phyloP scores from a whole-genome alignment of 2,113 vertebrate species.

The Callithrix jacchus region DNA sequence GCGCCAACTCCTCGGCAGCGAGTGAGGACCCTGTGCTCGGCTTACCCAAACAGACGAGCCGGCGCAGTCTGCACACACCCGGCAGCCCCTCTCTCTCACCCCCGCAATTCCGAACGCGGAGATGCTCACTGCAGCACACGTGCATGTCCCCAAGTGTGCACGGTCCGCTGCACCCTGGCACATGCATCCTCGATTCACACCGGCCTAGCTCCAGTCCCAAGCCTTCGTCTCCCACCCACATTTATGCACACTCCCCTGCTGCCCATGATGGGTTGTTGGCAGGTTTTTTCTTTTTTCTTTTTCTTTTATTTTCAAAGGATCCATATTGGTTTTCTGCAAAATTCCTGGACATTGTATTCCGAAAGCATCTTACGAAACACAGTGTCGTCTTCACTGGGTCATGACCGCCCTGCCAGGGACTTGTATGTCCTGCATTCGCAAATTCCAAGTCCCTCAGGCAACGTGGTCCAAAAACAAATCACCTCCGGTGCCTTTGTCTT shows the following conservation, averaged over 20 bases:
- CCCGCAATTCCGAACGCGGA: no score
- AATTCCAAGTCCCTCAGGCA: background rate
- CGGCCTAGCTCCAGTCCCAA: background rate
- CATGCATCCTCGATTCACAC: background rate
- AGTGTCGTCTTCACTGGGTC: background rate
- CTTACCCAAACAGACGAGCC: background rate
- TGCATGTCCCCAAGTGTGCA: background rate
- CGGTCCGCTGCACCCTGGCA: background rate
- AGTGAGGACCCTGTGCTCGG: background rate
- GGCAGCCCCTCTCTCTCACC: background rate
- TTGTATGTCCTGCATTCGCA: background rate
- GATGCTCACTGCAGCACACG: background rate
- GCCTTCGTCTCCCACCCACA: background rate
- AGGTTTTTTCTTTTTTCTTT: background rate
- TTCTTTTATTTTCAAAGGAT: background rate
- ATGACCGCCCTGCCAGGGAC: background rate
- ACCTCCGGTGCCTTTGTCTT: background rate
- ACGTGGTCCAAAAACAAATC: background rate
- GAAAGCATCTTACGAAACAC: background rate
- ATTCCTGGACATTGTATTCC: background rate
- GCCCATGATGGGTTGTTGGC: background rate
- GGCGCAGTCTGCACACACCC: background rate
- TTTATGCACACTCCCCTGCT: background rate
- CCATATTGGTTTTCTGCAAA: background rate
- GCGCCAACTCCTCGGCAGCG: conserved; percentile 2